Evolutionary conservation across 2,797 vertebrate genomes (phyloP), one percentile per base, ranked within the genome.

Genomic region (Ctenopoma multispine): DNA sequence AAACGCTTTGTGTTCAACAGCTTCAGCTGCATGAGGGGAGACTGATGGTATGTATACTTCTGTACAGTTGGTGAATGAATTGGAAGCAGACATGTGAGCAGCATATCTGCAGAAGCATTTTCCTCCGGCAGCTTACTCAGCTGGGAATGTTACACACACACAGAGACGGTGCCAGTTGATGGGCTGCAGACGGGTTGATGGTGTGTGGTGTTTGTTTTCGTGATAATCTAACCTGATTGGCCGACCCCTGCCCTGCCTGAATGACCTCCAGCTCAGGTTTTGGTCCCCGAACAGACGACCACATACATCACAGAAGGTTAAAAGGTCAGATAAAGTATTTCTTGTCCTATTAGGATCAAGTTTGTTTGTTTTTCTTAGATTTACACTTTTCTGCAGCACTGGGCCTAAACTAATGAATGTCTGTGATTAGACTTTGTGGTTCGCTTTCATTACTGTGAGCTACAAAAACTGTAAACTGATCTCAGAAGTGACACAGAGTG

Each of bases 201-300:
- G 74, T 55, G 54, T 67, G 38, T 67, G 75, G 6, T 87, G 88
- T 92, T 92, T 93, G 87, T 86, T 91, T 92, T 80, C 75, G 61
- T 88, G 92, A 90, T 92, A 84, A 79, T 63, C 63, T 82, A 58
- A 77, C 83, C 79, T 82, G 84, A 83, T 79, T 77, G 74, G 79
- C 31, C 70, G 92, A 91, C 87, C 90, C 87, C 78, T 88, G 77
- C 60, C 43, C 75, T 17, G 41, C 43, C 48, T 51, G 56, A 34
- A 34, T 53, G 21, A 49, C 24, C 60, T 44, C 20, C 62, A n/a
- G 41, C 70, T 77, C 71, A 56, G 69, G 57, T 74, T 75, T 41
- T 13, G 5, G 51, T 46, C 5, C 21, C 44, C 20, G 46, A n/a
- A 14, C 61, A 46, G 53, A 66, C 24, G 14, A 41, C 57, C 20